Conservation (phyloP, 2,113 vertebrate genomes). For the Paratilapia polleni region DNA sequence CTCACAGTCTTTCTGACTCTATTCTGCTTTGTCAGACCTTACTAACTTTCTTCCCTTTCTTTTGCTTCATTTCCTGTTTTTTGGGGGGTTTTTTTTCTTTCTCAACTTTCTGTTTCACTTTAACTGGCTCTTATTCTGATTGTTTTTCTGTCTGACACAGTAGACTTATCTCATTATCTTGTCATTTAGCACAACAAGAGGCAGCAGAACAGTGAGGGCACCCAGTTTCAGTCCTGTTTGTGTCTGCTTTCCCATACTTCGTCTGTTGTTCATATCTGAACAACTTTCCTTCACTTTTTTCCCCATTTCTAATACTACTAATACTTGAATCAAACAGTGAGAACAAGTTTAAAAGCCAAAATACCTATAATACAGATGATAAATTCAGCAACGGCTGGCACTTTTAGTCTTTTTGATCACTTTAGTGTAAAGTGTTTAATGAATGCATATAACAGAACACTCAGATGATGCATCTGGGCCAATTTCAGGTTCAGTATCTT, state of each 20-base stretch:
- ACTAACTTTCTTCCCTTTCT: background rate
- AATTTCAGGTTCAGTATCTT: background rate
- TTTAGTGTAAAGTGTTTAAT: background rate
- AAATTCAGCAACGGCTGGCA: background rate
- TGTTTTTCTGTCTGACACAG: background rate
- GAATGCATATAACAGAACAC: too few relatives aligned
- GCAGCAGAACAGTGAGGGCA: background rate
- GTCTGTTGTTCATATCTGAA: background rate
- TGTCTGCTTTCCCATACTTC: background rate
- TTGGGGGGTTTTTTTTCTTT: background rate
- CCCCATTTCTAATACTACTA: background rate
- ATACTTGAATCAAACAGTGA: background rate
- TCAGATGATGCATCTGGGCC: background rate
- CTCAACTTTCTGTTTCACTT: background rate
- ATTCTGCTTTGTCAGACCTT: background rate
- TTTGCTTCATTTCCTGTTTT: background rate
- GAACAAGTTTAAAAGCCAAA: fast-evolving
- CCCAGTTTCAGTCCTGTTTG: background rate
- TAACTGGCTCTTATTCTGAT: background rate
- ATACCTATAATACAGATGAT: background rate
- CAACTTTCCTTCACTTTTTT: background rate
- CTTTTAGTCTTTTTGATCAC: background rate
- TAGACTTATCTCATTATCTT: background rate
- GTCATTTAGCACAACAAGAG: background rate
- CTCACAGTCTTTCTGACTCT: background rate